These are phyloP conservation scores for Globia sparganii DNA, from an alignment of 2,888 invertebrate genomes.

Conservation along the genomic window DNA sequence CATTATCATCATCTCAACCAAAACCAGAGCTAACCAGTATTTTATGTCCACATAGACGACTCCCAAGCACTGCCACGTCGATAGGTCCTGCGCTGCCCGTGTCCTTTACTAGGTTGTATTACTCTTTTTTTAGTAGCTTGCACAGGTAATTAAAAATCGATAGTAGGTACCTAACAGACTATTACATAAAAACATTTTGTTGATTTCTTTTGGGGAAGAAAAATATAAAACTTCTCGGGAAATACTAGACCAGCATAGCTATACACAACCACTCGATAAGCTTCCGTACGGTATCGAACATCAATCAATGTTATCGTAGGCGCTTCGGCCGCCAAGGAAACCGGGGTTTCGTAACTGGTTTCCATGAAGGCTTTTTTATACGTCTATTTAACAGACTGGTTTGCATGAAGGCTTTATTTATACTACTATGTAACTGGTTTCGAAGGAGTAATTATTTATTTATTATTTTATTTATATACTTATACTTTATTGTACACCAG, in stretches of 20 bases:
- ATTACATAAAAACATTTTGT: background rate
- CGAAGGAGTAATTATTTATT: too few species aligned
- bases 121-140: background rate
- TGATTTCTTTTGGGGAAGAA: background rate
- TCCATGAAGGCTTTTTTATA: too few species aligned
- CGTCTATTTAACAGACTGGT: too few species aligned
- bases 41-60: background rate
- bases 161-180: background rate
- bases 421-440: too few species aligned
- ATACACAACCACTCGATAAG: background rate
- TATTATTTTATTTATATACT: too few species aligned
- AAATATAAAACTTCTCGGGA: background rate
- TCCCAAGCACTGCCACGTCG: background rate
- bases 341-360: too few species aligned
- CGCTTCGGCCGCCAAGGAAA: too few species aligned
- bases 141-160: background rate
- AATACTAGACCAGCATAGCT: background rate
- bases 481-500: too few species aligned
- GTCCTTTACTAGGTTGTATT: background rate
- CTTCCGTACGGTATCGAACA: background rate
- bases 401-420: too few species aligned
- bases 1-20: background rate
- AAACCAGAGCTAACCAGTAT: background rate
- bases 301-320: background rate
- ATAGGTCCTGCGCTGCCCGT: background rate